Percentiles rank a stretch among this genome's conserved stretches.
These are phyloP conservation scores for Tachina lurida DNA, from an alignment of 2,888 invertebrate genomes.

Conservation along the genomic window DNA sequence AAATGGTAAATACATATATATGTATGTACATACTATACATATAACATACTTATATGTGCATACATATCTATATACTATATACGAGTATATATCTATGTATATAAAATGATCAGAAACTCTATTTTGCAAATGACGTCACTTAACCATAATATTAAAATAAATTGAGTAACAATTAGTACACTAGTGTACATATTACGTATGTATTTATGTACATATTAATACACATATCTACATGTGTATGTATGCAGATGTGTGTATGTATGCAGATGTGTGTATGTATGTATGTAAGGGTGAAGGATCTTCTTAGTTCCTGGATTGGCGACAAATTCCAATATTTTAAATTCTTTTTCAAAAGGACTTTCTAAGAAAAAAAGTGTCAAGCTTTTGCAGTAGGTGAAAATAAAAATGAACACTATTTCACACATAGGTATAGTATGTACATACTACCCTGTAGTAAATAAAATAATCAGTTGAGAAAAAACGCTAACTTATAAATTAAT, in stretches of 20 bases:
- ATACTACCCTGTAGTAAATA: too few species aligned
- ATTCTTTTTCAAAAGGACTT: neutral
- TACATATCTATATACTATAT: neutral
- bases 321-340: neutral
- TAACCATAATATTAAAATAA: constrained; percentile 28
- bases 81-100: neutral
- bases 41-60: neutral
- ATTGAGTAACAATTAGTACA: constrained; percentile 26
- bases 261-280: neutral
- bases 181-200: neutral
- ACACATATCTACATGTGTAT: neutral
- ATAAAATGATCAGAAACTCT: constrained; percentile 30
- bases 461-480: too few species aligned
- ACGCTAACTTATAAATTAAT: too few species aligned
- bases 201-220: neutral
- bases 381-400: neutral
- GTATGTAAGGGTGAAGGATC: neutral
- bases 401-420: neutral
- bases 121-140: constrained; percentile 67
- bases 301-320: neutral
- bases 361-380: too few species aligned
- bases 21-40: neutral
- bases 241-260: neutral
- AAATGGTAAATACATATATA: constrained; percentile 9
- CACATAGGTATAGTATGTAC: too few species aligned